Evolutionary conservation across 2,888 invertebrate species (phyloP), one percentile per base, ranked within the genome.

Genomic region (Drosophila lacicola): DNA sequence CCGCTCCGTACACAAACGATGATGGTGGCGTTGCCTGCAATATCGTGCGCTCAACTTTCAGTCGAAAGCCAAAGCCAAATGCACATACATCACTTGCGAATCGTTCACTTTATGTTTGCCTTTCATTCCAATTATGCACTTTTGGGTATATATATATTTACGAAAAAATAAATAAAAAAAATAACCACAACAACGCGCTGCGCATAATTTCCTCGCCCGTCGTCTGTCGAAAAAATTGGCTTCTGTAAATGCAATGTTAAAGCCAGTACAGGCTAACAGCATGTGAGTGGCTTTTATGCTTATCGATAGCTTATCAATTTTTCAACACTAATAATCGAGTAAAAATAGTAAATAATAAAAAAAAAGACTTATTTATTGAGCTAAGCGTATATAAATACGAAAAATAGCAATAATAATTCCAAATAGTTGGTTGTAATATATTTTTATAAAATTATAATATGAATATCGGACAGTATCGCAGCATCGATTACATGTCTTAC

Each of bases 81-180:
- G 49, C 73, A 69, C 51, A 65, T 49, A 62, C 58, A 78, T 74
- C 63, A 78, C 56, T 81, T 64, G 44, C 14, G 37, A 37, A 45
- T 39, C 29, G 50, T 34, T 55, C 68, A 65, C 63, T 67, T 63
- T 61, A 44, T 58, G 58, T 62, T 80, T 61, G 50, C 81, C 73
- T 65, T 65, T 62, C 62, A 81, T 78, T 51, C 55, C 75, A 67
- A 61, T 70, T 74, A 62, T 70, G 61, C 75, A 82, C 64, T 57
- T 45, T 47, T 57, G n/a, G 41, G 21, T 72, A 53, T 62, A 46
- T 70, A 55, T 70, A 58, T 68, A 71, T 77, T 82, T 85, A 82
- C 82, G 82, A 76, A 85, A 88, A 81, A 82, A 82, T 75, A 82
- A 80, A 74, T 71, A 71, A 74, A 70, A 86, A 86, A 83, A 80